Evolutionary conservation across 2,888 invertebrate species (phyloP), one percentile per base, ranked within the genome.

Genomic region (Andrena flavipes): DNA sequence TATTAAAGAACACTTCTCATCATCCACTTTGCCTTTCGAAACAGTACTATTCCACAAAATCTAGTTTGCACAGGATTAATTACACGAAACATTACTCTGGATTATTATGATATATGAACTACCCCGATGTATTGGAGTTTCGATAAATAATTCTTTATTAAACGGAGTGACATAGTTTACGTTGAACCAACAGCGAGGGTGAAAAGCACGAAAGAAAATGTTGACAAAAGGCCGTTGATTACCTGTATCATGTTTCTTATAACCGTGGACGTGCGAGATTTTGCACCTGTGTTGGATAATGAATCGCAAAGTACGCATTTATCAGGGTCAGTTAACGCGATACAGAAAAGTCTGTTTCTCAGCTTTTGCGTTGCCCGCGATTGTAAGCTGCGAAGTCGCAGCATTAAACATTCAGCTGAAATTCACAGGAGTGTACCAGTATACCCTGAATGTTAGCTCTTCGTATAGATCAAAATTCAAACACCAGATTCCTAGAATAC

Each of bases 361-460:
- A 5, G 20, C 70, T 8, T 74, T 51, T 70, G 35, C 65, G 59
- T 76, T 60, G 42, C 60, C 59, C 49, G 62, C 62, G 51, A 75
- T 80, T 49, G 42, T 29, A 42, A 54, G 35, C 51, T 63, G 23
- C 51, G 23, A 59, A 54, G 13, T 23, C 51, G 30, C 54, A 49
- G 3, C 71, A 48, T 70, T 76, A 86, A 81, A 72, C 71, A 65
- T 49, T 64, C 67, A 30, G 63, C 63, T 35, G 67, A 84, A 84
- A 84, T 84, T 71, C 81, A 68, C 49, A 51, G 42, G 56, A 30
- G 10, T 42, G 10, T 29, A 26, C 42, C 10, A 10, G 10, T 30
- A 10, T 42, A 49, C 35, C 20, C 20, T 2, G 10, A 16, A n/a
- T 26, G 7, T 16, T 0, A 6, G 6, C 23, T 2, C 20, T 29